These are phyloP conservation scores for Subacronicta megacephala DNA, from an alignment of 2,888 invertebrate genomes.

Conservation along the genomic window DNA sequence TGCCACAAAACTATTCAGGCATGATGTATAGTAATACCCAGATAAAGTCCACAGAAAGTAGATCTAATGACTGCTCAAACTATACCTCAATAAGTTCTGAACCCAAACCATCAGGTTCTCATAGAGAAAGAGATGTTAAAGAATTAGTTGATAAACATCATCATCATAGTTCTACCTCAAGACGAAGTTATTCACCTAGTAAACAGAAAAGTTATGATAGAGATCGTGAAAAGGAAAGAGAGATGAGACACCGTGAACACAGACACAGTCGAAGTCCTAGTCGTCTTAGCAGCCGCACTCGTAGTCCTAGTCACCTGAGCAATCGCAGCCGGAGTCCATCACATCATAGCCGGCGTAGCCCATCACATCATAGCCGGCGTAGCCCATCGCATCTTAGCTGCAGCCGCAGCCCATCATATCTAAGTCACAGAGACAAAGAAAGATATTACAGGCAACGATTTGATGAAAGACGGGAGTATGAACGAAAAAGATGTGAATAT, in stretches of 20 bases:
- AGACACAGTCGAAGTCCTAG: conserved; percentile 67
- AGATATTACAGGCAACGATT: conserved; percentile 53
- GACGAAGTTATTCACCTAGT: conserved; percentile 58
- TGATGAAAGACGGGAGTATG: conserved; percentile 64
- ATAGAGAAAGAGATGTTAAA: conserved; percentile 15
- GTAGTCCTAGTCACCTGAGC: background rate
- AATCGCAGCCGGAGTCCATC: conserved; percentile 1
- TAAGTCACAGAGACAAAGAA: conserved; percentile 61
- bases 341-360: background rate
- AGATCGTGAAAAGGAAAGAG: conserved; percentile 51
- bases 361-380: conserved; percentile 4
- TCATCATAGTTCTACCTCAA: conserved; percentile 45
- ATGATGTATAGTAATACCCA: conserved; percentile 6
- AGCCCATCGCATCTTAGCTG: conserved; percentile 7
- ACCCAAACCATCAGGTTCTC: conserved; percentile 17
- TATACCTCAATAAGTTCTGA: conserved; percentile 10
- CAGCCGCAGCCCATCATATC: conserved; percentile 57
- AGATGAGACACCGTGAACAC: conserved; percentile 55
- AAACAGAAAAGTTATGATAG: conserved; percentile 53
- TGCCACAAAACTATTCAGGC: conserved; percentile 12
- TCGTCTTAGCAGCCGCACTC: conserved; percentile 44
- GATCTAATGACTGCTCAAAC: conserved; percentile 23
- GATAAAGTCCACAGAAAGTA: conserved; percentile 2
- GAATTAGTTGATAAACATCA: conserved; percentile 36
- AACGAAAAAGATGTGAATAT: conserved; percentile 68